These are phyloP conservation scores for Gerris lacustris DNA, from an alignment of 2,888 invertebrate genomes.

Conservation along the genomic window DNA sequence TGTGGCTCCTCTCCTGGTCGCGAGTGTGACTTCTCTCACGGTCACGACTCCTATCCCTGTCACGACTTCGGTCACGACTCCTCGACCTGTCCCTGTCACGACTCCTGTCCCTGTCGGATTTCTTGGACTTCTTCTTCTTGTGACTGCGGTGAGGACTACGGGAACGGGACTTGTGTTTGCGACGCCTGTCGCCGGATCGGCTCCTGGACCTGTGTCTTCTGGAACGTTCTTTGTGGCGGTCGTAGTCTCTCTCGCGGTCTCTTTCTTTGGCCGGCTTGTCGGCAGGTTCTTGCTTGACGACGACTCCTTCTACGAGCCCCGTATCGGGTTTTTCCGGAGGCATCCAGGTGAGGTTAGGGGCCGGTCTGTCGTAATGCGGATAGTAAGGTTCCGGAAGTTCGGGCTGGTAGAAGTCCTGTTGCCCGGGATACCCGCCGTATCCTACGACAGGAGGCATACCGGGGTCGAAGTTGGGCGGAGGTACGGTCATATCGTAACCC, in stretches of 20 bases:
- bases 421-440: not conserved
- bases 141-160: slow-evolving; percentile 33
- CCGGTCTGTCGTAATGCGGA: slow-evolving; percentile 47
- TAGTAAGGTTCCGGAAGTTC: slow-evolving; percentile 37
- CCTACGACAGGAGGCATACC: slow-evolving; percentile 25
- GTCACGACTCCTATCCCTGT: not conserved
- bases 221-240: slow-evolving; percentile 29
- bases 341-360: not conserved
- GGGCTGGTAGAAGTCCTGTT: slow-evolving; percentile 30
- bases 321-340: slow-evolving; percentile 12
- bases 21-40: not conserved
- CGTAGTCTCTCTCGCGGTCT: slow-evolving; percentile 29
- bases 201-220: slow-evolving; percentile 31
- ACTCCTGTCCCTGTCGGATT: slow-evolving; percentile 29
- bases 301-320: slow-evolving; percentile 25
- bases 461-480: slow-evolving; percentile 27
- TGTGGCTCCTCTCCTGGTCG: not conserved
- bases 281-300: slow-evolving; percentile 34
- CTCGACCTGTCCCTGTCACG: slow-evolving; percentile 13
- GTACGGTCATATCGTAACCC: slow-evolving; percentile 41
- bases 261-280: slow-evolving; percentile 29
- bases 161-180: slow-evolving; percentile 33
- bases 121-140: slow-evolving; percentile 34
- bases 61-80: not conserved
- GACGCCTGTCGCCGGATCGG: slow-evolving; percentile 29